Percentiles rank a stretch among this genome's conserved stretches.
phyloP scores from a whole-genome alignment of 1,140 invertebrate species.

The Eubasilissa regina region DNA sequence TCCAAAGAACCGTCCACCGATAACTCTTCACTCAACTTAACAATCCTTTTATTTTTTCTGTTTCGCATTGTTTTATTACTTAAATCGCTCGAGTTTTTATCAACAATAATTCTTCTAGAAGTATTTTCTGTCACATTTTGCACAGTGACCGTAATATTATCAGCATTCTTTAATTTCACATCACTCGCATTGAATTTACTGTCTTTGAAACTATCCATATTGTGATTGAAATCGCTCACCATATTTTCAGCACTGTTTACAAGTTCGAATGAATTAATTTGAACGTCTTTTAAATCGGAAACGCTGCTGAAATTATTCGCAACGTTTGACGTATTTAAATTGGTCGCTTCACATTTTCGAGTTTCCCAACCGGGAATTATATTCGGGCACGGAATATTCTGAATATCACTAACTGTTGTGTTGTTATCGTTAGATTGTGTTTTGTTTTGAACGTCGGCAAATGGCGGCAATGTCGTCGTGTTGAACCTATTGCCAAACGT shows the following conservation, averaged over 20 bases:
- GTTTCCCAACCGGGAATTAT: background rate
- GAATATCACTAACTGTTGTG: background rate
- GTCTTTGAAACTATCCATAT: background rate
- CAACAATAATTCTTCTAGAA: background rate
- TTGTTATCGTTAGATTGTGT: background rate
- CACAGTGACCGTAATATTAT: background rate
- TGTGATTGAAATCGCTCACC: background rate
- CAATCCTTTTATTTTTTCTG: background rate
- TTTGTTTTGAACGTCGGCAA: background rate
- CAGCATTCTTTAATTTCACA: background rate
- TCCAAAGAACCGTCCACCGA: background rate
- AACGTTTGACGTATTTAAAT: too few relatives aligned
- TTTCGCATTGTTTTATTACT: background rate
- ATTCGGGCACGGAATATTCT: background rate
- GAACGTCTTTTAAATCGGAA: background rate
- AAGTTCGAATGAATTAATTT: background rate
- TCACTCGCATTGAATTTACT: background rate
- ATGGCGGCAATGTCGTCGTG: background rate
- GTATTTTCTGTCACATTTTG: background rate
- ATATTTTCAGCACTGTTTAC: background rate
- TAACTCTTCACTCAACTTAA: background rate
- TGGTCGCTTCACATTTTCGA: constrained; percentile 1
- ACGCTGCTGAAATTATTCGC: background rate
- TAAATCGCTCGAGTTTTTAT: background rate
- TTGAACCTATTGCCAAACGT: background rate